Evolutionary conservation across 2,888 invertebrate genomes (phyloP), one percentile per base, ranked within the genome.

Genomic region (Drosophila niveifrons): DNA sequence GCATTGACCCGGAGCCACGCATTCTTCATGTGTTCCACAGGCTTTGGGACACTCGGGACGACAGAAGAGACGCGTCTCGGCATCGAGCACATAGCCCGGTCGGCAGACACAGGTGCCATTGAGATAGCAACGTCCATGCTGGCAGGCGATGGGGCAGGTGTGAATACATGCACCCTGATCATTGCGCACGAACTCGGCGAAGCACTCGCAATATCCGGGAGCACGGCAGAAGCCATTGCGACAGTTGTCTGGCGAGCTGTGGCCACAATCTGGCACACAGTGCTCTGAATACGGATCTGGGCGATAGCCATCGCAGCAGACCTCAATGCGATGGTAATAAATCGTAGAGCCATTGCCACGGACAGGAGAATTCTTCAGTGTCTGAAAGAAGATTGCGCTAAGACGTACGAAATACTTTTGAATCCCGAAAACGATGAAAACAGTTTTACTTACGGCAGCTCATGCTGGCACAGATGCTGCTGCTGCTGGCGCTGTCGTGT

Each of bases 221-320:
- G 91, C 92, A 1, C 92, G 92, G 65, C 94, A 94, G 31, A 92
- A 92, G 1, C 94, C 94, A 72, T 94, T 93, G 7, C 91, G 85
- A 46, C 93, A 93, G 66, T 93, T 93, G 2, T 88, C 73, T 1
- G 93, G 92, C 11, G 91, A 88, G 2, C 59, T 67, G 7, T 43
- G 48, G 0, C 58, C 51, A 75, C 94, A 94, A 13, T 91, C 84
- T 0, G 93, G 93, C 41, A 89, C 73, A 75, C 93, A 93, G 3
- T 72, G 92, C 0, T 66, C 51, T 6, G 92, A 93, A 90, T 95
- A 93, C 1, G 93, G 92, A 81, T 95, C 94, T 3, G 94, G 93
- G 56, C 93, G 92, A 91, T 95, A 96, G 23, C 96, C 96, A 0
- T 94, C 93, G 85, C 96, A 96, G 88, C 96, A 96, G 13, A 94